Evolutionary conservation across 2,113 vertebrate genomes (phyloP), one percentile per base, ranked within the genome.

Genomic region (Rhagologus leucostigma): DNA sequence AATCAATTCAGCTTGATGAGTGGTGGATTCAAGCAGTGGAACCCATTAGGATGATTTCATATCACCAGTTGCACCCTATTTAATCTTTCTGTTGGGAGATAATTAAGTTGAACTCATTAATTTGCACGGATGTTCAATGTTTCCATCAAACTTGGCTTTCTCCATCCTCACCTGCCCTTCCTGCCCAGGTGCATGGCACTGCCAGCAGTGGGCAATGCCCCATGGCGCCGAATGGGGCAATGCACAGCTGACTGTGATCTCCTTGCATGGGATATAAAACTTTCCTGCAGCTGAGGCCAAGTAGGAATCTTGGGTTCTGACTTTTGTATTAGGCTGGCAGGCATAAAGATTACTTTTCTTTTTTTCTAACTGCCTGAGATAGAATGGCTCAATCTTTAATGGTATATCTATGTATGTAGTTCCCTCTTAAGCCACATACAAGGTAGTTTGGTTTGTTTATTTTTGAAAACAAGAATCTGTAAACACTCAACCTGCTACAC

Each of bases 1-100:
- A 94, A 94, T 90, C 93, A 96, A 90, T 95, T 96, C 95, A 60
- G 75, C 57, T 90, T 94, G 93, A 90, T 88, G 85, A 94, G 93
- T 10, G 21, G 85, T 95, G 69, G 82, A 80, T 94, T 95, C 91
- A 90, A 85, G 93, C 82, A 91, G 74, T 95, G 91, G 95, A 96
- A 91, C 68, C 67, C 59, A 79, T 95, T 95, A 90, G 67, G 71
- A 88, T 9, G 16, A 92, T 95, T 92, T 95, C 20, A 5, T 82
- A 85, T 94, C 67, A 70, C 84, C 71, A 88, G 78, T 95, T 91
- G 89, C 90, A 95, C 77, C 91, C 77, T 84, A 41, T 77, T 89
- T 96, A 93, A 96, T 94, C 74, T 84, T 96, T 92, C 70, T 92
- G 70, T 82, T 94, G 80, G 92, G 71, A 94, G 70, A 83, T 95